These are phyloP conservation scores for Nasonia oneida DNA, from an alignment of 2,888 invertebrate genomes.

Conservation along the genomic window DNA sequence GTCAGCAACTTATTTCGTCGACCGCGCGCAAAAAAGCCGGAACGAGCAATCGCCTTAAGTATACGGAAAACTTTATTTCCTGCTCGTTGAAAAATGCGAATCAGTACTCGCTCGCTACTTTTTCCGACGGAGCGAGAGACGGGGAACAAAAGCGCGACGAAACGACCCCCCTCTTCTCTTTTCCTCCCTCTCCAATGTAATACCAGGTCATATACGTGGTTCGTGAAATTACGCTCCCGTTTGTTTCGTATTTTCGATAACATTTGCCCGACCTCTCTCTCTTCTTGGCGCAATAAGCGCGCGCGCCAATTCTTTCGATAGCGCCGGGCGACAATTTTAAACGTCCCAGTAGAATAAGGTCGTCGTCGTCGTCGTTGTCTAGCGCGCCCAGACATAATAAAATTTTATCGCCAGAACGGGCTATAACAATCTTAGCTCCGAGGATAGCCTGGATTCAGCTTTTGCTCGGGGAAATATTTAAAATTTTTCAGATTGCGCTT, in stretches of 20 bases:
- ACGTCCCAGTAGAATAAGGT: slow-evolving; percentile 48
- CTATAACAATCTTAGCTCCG: slow-evolving; percentile 21
- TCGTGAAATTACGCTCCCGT: slow-evolving; percentile 42
- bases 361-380: neutral
- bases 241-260: slow-evolving; percentile 49
- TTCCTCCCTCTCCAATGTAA: neutral
- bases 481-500: slow-evolving; percentile 2
- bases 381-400: slow-evolving; percentile 41
- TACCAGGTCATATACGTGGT: neutral
- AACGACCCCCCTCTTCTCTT: neutral
- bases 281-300: neutral
- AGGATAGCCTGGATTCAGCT: slow-evolving; percentile 28
- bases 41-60: slow-evolving; percentile 4
- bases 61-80: slow-evolving; percentile 6
- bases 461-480: slow-evolving; percentile 18
- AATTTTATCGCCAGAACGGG: slow-evolving; percentile 43
- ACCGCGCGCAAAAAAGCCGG: neutral
- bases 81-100: slow-evolving; percentile 29
- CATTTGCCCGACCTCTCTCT: slow-evolving; percentile 1
- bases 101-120: neutral
- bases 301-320: slow-evolving; percentile 41
- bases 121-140: neutral
- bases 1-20: neutral
- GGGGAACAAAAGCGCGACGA: neutral
- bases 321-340: slow-evolving; percentile 45